Evolutionary conservation across 2,797 vertebrate species (phyloP), one percentile per base, ranked within the genome.

Genomic region (Gymnocypris eckloni): DNA sequence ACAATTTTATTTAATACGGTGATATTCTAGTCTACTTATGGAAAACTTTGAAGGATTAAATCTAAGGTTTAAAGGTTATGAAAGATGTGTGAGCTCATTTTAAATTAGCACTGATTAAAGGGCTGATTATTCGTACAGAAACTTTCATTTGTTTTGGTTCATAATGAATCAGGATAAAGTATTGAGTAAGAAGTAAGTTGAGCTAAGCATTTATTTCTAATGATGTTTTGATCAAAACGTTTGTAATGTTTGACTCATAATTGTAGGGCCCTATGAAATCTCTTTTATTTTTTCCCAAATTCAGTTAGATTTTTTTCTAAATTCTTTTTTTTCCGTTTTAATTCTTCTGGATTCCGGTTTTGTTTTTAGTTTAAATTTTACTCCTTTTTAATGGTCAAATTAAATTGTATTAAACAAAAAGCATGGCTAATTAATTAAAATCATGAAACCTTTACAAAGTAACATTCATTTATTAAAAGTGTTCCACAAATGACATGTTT

Each of bases 91-190:
- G 20, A 54, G 4, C 18, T 80, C 7, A n/a, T 15, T 66, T 79
- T 83, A 70, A 43, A 20, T 9, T 39, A 71, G n/a, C 33, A 66
- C 67, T 41, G 73, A 67, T 75, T 66, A 2, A 87, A 83, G 45
- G 69, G 25, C 61, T 12, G 43, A 33, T 70, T n/a, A 50, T 52
- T 66, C 12, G 39, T 78, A n/a, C 28, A 61, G 28, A 16, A 50
- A 5, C 7, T 66, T 33, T 82, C 0, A 0, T 59, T 16, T 61
- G 9, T 45, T 56, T 22, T 37, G 6, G 69, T 64, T 39, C 48
- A 50, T 59, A 43, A 83, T 79, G 22, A 50, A 61, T 82, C 0
- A 6, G 25, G 15, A 39, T 33, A 78, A 78, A 12, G n/a, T 16
- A 6, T 25, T 33, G 0, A 33, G 18, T n/a, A n/a, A n/a, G n/a